These are phyloP conservation scores for Microplitis deprimator DNA, from an alignment of 2,888 invertebrate species.

Conservation along the genomic window DNA sequence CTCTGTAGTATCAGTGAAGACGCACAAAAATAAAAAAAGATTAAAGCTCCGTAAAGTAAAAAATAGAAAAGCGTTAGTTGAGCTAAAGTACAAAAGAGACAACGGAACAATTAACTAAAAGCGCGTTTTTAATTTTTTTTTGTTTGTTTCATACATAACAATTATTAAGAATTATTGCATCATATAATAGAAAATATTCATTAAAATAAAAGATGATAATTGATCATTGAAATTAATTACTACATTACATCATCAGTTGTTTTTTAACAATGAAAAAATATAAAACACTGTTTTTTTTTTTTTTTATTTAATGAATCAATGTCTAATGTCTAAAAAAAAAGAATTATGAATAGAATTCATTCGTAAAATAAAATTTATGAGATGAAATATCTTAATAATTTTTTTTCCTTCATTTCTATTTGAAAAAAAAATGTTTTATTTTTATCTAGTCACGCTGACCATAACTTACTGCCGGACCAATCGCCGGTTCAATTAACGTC, in stretches of 20 bases:
- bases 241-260: not conserved
- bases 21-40: constrained; percentile 9
- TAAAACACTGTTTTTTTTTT: not conserved
- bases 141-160: not conserved
- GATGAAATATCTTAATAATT: not conserved
- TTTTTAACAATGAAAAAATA: not conserved
- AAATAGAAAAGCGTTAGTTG: not conserved
- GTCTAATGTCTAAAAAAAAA: not conserved
- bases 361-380: constrained; percentile 18
- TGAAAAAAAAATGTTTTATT: not conserved
- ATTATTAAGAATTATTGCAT: constrained; percentile 31
- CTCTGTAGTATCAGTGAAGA: constrained; percentile 21
- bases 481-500: constrained; percentile 42
- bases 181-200: constrained; percentile 31
- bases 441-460: constrained; percentile 22
- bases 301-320: too few species aligned
- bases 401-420: not conserved
- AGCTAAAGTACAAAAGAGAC: constrained; percentile 11
- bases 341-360: not conserved
- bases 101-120: constrained; percentile 3
- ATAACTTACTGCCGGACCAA: constrained; percentile 38
- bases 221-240: constrained; percentile 13
- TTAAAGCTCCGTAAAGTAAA: not conserved
- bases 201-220: constrained; percentile 20
- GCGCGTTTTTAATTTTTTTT: not conserved